Evolutionary conservation across 1,140 invertebrate genomes (phyloP).

Genomic region (Macrosteles quadrilineatus): DNA sequence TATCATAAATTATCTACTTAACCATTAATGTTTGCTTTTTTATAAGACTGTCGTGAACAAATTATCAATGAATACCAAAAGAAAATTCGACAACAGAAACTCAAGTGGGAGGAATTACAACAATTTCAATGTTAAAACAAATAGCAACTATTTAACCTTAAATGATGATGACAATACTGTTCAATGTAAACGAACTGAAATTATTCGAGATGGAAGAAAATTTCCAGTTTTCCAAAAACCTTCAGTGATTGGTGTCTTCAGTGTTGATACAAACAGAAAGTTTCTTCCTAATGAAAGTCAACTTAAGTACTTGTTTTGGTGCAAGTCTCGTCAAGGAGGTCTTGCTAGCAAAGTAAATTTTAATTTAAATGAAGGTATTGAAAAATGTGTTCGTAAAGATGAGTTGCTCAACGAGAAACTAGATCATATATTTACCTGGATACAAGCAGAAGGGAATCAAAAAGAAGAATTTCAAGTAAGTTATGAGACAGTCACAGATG

Average conservation of each 20-base stretch:
- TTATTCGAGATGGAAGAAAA: constrained; percentile 21
- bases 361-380: too few relatives aligned
- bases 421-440: constrained; percentile 54
- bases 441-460: constrained; percentile 50
- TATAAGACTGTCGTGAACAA: too few relatives aligned
- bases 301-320: constrained; percentile 53
- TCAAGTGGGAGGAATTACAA: too few relatives aligned
- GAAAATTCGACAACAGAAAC: too few relatives aligned
- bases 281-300: constrained; percentile 49
- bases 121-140: too few relatives aligned
- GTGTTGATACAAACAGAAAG: constrained; percentile 49
- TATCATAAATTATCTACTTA: too few relatives aligned
- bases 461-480: constrained; percentile 33
- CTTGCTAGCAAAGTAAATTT: constrained; percentile 56
- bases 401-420: constrained; percentile 50
- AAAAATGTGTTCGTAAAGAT: constrained; percentile 48
- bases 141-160: too few relatives aligned
- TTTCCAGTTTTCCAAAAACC: constrained; percentile 54
- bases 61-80: too few relatives aligned
- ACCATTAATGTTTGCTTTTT: too few relatives aligned
- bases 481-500: too few relatives aligned
- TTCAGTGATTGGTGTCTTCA: constrained; percentile 54
- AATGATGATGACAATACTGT: too few relatives aligned
- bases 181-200: constrained; percentile 9
- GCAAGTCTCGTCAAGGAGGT: constrained; percentile 46